A percentile compares a stretch with the other conserved stretches of the same genome.
These are phyloP conservation scores for Strix aluco DNA, from an alignment of 2,113 vertebrate species.

Conservation along the genomic window DNA sequence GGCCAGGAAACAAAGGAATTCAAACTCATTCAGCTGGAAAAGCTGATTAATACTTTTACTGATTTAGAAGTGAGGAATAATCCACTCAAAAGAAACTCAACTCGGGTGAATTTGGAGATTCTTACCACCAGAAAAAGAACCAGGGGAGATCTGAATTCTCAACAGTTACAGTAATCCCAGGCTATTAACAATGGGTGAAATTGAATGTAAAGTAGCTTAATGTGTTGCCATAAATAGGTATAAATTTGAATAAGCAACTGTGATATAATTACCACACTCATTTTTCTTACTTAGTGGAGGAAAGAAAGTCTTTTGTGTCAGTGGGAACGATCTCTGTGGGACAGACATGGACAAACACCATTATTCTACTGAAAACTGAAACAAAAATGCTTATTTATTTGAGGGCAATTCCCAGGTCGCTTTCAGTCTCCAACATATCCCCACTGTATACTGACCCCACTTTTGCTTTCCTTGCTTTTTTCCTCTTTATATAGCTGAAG, in stretches of 20 bases:
- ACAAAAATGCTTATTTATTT: background rate
- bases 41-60: slow-evolving; percentile 32
- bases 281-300: slow-evolving; percentile 3
- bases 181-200: background rate
- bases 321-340: background rate
- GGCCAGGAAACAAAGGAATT: background rate
- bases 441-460: background rate
- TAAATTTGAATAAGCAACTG: slow-evolving; percentile 23
- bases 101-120: background rate
- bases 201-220: slow-evolving; percentile 18
- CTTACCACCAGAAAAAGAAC: background rate
- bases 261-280: background rate
- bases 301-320: background rate
- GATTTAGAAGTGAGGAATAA: slow-evolving; percentile 27
- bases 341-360: background rate
- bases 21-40: slow-evolving; percentile 1
- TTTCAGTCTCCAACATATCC: background rate
- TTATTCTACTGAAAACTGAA: background rate
- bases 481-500: background rate
- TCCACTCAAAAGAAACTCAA: background rate
- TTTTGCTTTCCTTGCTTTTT: background rate
- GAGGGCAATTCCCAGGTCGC: background rate
- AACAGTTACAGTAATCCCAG: background rate
- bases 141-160: background rate
- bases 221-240: slow-evolving; percentile 11